Base-by-base conservation (phyloP, 2,113 vertebrate species). In the Nycticryphes semicollaris region DNA sequence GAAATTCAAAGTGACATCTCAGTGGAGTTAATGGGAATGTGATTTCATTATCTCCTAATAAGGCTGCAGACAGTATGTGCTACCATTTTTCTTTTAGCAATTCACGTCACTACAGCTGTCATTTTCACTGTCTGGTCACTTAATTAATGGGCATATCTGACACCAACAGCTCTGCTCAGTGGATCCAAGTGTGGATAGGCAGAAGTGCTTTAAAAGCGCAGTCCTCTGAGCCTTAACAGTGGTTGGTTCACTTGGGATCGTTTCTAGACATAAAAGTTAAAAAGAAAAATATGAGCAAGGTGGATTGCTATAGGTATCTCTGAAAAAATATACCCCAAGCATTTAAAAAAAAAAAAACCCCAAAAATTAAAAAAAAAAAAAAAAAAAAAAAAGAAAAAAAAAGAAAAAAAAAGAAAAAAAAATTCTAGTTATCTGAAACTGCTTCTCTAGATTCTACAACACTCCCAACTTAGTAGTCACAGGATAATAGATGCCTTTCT, bases 1-100 rank as follows among this genome's bases (percentile, higher is more conserved):
- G 93, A 96, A 97, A 97, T 94, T 96, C 69, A 48, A 96, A 93
- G 54, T 94, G 96, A 96, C 95, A 83, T 88, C 87, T 92, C 28
- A 31, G 80, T 63, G 62, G 75, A 93, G 68, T 75, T 87, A 86
- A 95, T 90, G 94, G 82, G 81, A 93, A 87, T 91, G 87, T 95
- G 90, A 94, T 97, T 91, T 89, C 82, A 93, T 97, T 97, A 95
- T 53, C 78, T 74, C 39, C 69, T 92, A 94, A 93, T 88, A 91
- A 88, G 75, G 70, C 77, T 94, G 94, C 93, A 96, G 86, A 94
- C 87, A 94, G 70, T 57, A 90, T 57, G 85, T 23, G 77, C 86
- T 94, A 67, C 73, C 90, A 79, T 96, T 95, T 95, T 94, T 96
- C 79, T 94, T 75, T 87, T 74, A 92, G 91, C 66, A 89, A 94